Base-by-base conservation (phyloP, 1,140 invertebrate genomes). In the Eumaeus atala region DNA sequence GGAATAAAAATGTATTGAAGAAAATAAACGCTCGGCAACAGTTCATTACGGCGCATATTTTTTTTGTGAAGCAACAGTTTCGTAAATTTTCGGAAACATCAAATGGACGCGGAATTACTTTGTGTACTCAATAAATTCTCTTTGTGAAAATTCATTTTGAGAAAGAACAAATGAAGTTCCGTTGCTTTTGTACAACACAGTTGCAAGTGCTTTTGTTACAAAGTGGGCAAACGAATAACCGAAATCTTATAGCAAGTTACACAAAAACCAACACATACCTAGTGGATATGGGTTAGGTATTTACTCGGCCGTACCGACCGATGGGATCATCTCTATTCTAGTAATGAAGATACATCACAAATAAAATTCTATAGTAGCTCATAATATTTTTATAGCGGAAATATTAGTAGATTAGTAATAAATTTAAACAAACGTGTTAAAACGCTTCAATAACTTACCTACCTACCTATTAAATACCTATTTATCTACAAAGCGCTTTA, bases 1-100 rank as follows among this genome's bases (percentile, higher is more conserved):
- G 64, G 66, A 72, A 77, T 79, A 71, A 74, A 74, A 75, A 67
- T 63, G 62, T 62, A 65, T 62, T 59, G 70, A 65, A 77, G 69
- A 64, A 76, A 70, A 70, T 58, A 61, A 65, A 63, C 55, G 59
- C 49, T 49, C 48, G 50, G 44, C 57, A 61, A 42, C 35, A 61
- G 51, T 57, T 49, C 54, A 57, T 48, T 58, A 54, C 48, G 38
- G 57, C 44, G 52, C 49, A 56, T 55, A 40, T 60, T 28, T 51
- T 59, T 48, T 59, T 59, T 55, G 49, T 65, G 58, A 61, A 56
- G 28, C 34, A 56, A 59, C 56, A 16, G 52, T 61, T 64, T 64
- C 50, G 60, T 58, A 54, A 64, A 64, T 60, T 48, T 55, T 14
- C 12, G 3, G 54, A 61, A 44, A 47, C 50, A 52, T 51, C 42